A percentile compares a stretch with the other conserved stretches of the same genome.
Conservation (phyloP, 2,113 vertebrate species). For the Ptyas mucosa region DNA sequence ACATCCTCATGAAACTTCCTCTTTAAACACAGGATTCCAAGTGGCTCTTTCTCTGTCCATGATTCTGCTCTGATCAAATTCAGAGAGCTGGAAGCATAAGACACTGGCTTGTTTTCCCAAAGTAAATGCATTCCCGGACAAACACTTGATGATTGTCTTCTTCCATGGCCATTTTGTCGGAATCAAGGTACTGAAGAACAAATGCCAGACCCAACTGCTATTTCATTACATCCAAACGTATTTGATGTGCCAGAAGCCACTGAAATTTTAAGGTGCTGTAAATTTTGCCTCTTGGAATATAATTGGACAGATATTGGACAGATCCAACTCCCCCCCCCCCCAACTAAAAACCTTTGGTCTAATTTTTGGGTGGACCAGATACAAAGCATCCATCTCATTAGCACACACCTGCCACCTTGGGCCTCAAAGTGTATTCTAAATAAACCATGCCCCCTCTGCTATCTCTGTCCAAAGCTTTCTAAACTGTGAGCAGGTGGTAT, state of each 20-base stretch:
- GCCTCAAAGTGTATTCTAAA: background rate
- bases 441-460: background rate
- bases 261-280: background rate
- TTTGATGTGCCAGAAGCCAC: background rate
- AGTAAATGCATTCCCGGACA: background rate
- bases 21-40: background rate
- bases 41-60: background rate
- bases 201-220: background rate
- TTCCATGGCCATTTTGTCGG: background rate
- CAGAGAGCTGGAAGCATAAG: background rate
- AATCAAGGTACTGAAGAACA: background rate
- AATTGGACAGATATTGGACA: background rate
- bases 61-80: background rate
- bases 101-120: background rate
- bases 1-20: background rate
- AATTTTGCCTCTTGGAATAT: background rate
- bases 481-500: background rate
- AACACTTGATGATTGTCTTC: background rate
- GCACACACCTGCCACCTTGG: background rate
- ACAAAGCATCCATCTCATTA: background rate
- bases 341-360: background rate
- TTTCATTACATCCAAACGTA: background rate
- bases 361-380: background rate
- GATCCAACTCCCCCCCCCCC: background rate
- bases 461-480: background rate